Evolutionary conservation across 2,797 vertebrate genomes (phyloP).

Genomic region (Mormyrus hasselquistii): DNA sequence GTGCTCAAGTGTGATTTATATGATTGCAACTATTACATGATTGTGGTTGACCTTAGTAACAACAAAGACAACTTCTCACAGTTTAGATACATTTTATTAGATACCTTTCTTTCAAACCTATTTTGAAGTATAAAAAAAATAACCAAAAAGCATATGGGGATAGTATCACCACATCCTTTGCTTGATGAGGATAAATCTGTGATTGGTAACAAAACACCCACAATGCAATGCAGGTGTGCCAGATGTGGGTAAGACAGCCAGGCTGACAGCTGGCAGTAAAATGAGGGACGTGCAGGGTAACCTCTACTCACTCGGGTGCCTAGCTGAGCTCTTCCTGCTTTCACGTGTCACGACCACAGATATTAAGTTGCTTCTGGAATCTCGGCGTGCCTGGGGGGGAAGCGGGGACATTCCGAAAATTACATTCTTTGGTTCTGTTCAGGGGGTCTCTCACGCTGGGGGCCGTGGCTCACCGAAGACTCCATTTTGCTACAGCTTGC

Average conservation of each 20-base stretch:
- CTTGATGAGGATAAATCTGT: neutral
- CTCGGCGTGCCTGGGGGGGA: neutral
- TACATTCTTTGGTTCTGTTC: neutral
- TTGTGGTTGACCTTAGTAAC: neutral
- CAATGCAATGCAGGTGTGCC: neutral
- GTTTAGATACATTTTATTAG: neutral
- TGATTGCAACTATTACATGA: neutral
- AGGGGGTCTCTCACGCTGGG: neutral
- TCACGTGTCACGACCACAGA: neutral
- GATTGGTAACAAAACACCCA: neutral
- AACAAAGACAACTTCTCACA: neutral
- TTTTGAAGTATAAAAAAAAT: neutral
- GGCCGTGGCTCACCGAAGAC: neutral
- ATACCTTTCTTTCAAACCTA: neutral
- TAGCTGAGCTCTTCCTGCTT: neutral
- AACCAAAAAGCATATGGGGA: neutral
- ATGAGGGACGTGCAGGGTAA: neutral
- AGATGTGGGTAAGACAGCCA: neutral
- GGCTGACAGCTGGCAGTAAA: neutral
- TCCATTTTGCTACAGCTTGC: neutral
- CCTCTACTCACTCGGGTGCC: neutral
- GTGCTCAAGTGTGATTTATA: neutral
- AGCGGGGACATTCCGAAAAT: neutral
- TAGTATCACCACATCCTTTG: neutral
- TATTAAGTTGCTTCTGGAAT: conserved; percentile 8